Conservation (phyloP, 2,888 invertebrate species). For the Actias luna region DNA sequence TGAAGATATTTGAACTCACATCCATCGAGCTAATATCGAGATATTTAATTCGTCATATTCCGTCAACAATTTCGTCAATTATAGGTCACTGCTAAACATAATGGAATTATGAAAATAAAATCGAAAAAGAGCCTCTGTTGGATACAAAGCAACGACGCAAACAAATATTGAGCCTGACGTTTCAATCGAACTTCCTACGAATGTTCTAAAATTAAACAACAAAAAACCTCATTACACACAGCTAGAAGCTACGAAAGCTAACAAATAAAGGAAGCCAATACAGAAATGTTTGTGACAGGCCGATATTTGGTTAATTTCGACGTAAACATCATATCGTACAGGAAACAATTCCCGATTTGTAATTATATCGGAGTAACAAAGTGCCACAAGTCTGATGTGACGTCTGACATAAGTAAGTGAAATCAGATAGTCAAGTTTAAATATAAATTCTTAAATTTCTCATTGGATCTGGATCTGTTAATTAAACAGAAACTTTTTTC, state of each 20-base stretch:
- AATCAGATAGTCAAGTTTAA: background rate
- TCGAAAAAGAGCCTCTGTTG: background rate
- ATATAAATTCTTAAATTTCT: no score
- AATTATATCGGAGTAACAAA: slow-evolving; percentile 10
- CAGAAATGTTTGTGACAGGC: slow-evolving; percentile 13
- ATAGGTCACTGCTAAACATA: no score
- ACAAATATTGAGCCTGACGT: background rate
- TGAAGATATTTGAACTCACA: no score
- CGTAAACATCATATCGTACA: slow-evolving; percentile 12
- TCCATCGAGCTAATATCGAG: no score
- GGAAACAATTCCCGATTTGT: slow-evolving; percentile 18
- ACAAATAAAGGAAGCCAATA: slow-evolving; percentile 9
- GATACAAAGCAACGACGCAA: no score
- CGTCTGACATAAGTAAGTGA: background rate
- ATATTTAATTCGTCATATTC: no score
- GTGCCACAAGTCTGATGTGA: background rate
- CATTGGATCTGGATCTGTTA: no score
- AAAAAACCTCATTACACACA: slow-evolving; percentile 5
- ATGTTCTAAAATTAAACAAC: background rate
- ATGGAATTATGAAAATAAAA: no score
- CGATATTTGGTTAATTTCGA: slow-evolving; percentile 12
- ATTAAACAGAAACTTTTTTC: no score
- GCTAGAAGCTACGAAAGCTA: background rate
- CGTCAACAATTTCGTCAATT: no score
- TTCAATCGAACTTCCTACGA: background rate